Evolutionary conservation across 37 sponge, comb jelly and placozoan species (phyloP), one percentile per base, ranked within the genome.

Genomic region (Petrosia ficiformis): DNA sequence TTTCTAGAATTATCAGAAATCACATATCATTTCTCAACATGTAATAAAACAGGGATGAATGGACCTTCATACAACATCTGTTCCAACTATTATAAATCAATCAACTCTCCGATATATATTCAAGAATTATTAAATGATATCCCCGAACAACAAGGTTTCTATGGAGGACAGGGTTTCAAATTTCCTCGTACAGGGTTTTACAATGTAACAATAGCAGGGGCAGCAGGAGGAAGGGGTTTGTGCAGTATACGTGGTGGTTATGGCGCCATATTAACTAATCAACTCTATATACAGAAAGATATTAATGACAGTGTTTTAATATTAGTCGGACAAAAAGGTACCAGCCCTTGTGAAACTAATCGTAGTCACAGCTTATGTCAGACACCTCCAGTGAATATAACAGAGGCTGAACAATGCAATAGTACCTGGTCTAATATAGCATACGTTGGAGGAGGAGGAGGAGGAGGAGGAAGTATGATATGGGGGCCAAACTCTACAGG

Each of bases 151-250:
- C 65, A 29, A 2, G n/a, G n/a, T 16, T 75, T 68, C 42, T 1
- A 10, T 32, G 88, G 88, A 33, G 82, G 39, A 33, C 88, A 87
- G 74, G 57, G 59, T 8, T 81, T 87, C 33, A 3, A 37, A 54
- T 52, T 87, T 2, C 88, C 88, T 0, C 43, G 60, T 26, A 58
- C 74, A 34, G 83, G 72, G 25, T 34, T 39, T 2, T 87, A 87
- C 74, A 77, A 72, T 57, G 56, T 87, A 0, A 82, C 88, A 2
- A 67, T 77, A n/a, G 81, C 88, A 10, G 88, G 88, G 0, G 88
- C 81, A 28, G 21, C 75, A 1, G 88, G 88, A 40, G 88, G 88
- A n/a, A 39, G 40, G 0, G 88, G 88, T 1, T 22, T 87, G 42
- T 87, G 88, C 37, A 82, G 56, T 28, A 48, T 37, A 10, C 5